These are phyloP conservation scores for Leptoclinus maculatus DNA, from an alignment of 2,797 vertebrate species.

Conservation along the genomic window DNA sequence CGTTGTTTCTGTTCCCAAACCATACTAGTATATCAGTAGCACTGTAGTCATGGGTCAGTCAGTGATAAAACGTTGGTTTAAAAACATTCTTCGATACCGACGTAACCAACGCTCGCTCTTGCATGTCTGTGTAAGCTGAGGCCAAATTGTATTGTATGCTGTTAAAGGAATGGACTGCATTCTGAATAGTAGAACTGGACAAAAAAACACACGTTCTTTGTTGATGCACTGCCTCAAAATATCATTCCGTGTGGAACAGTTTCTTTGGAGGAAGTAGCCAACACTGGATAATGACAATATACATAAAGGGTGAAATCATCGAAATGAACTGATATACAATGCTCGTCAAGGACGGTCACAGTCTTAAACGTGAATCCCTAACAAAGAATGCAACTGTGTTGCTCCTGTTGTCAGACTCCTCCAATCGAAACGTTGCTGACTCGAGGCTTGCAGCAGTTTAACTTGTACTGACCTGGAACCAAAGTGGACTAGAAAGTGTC, in stretches of 20 bases:
- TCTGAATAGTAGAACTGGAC: background rate
- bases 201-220: background rate
- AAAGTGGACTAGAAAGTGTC: conserved; percentile 18
- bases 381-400: background rate
- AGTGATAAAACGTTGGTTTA: background rate
- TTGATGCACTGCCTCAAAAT: background rate
- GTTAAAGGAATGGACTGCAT: background rate
- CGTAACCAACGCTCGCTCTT: background rate
- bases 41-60: background rate
- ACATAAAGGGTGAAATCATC: background rate
- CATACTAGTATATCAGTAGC: background rate
- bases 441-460: background rate
- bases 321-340: background rate
- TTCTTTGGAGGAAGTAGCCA: background rate
- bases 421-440: background rate
- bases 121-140: background rate
- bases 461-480: background rate
- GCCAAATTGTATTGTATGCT: background rate
- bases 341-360: background rate
- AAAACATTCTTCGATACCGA: background rate
- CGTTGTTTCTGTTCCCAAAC: background rate
- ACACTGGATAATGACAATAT: background rate
- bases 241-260: background rate
- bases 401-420: background rate
- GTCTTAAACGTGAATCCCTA: background rate